Conservation (phyloP, 2,797 vertebrate species). For the Acipenser oxyrinchus region DNA sequence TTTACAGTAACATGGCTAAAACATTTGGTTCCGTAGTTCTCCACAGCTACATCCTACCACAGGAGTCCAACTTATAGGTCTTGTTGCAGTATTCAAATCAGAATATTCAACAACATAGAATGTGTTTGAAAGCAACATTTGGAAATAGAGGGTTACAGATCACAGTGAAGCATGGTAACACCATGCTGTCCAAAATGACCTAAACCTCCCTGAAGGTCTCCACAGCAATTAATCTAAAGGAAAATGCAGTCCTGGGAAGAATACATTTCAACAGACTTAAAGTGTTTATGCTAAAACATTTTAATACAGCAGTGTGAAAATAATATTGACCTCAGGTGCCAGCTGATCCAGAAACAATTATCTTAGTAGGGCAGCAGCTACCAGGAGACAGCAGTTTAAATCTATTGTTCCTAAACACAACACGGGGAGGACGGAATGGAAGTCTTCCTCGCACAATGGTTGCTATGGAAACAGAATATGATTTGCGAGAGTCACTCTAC, state of each 20-base stretch:
- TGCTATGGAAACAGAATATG: conserved; percentile 68
- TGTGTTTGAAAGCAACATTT: too few species aligned
- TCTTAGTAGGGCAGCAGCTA: conserved; percentile 27
- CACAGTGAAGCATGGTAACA: too few species aligned
- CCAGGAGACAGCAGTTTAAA: conserved; percentile 35
- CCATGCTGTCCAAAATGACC: too few species aligned
- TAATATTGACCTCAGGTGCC: conserved; percentile 39
- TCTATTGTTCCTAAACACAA: conserved; percentile 65
- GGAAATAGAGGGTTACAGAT: too few species aligned
- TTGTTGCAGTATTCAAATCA: too few species aligned
- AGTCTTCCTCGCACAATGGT: conserved; percentile 55
- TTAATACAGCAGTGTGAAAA: not conserved
- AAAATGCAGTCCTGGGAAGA: not conserved
- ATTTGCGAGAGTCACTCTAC: conserved; percentile 53
- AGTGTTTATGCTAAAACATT: not conserved
- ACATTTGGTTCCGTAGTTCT: too few species aligned
- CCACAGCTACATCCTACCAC: too few species aligned
- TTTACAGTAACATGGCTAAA: too few species aligned
- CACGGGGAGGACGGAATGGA: conserved; percentile 48
- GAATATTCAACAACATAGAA: too few species aligned
- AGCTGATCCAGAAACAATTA: conserved; percentile 42
- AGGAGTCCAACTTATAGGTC: too few species aligned
- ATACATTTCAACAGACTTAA: not conserved
- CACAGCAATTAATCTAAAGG: not conserved
- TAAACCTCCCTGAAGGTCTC: too few species aligned